phyloP scores from a whole-genome alignment of 2,888 invertebrate genomes.

The Protophormia terraenovae region DNA sequence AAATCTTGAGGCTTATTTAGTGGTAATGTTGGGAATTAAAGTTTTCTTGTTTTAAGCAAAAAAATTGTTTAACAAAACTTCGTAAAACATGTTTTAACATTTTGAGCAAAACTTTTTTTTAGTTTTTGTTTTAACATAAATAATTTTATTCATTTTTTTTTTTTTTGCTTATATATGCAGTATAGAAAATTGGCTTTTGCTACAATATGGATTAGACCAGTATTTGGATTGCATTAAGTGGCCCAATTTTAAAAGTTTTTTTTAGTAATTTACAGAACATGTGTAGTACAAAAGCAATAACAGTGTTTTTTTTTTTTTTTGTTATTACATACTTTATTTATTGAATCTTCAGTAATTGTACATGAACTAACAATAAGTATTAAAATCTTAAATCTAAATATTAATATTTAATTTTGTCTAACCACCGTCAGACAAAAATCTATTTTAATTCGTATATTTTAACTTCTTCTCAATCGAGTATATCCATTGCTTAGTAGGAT shows the following conservation, averaged over 20 bases:
- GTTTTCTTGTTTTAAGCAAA: constrained; percentile 34
- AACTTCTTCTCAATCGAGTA: too few relatives aligned
- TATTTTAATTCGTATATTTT: too few relatives aligned
- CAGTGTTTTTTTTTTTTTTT: too few relatives aligned
- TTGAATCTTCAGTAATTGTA: too few relatives aligned
- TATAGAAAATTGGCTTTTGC: constrained; percentile 12
- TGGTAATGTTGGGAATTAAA: constrained; percentile 54
- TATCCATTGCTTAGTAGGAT: too few relatives aligned
- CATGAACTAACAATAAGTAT: too few relatives aligned
- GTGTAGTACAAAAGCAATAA: too few relatives aligned
- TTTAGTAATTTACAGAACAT: not conserved
- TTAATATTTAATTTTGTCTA: too few relatives aligned
- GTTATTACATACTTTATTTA: too few relatives aligned
- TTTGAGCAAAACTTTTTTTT: constrained; percentile 42
- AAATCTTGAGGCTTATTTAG: constrained; percentile 56
- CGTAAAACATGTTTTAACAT: constrained; percentile 41
- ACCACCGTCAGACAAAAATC: too few relatives aligned
- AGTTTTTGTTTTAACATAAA: constrained; percentile 31
- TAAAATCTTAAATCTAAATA: too few relatives aligned
- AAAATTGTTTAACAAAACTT: constrained; percentile 55
- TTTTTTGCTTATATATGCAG: not conserved
- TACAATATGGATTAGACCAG: not conserved
- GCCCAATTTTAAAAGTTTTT: not conserved
- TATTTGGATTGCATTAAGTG: not conserved
- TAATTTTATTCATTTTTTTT: not conserved